Conservation (phyloP, 2,797 vertebrate genomes). For the Ptychadena robeensis region DNA sequence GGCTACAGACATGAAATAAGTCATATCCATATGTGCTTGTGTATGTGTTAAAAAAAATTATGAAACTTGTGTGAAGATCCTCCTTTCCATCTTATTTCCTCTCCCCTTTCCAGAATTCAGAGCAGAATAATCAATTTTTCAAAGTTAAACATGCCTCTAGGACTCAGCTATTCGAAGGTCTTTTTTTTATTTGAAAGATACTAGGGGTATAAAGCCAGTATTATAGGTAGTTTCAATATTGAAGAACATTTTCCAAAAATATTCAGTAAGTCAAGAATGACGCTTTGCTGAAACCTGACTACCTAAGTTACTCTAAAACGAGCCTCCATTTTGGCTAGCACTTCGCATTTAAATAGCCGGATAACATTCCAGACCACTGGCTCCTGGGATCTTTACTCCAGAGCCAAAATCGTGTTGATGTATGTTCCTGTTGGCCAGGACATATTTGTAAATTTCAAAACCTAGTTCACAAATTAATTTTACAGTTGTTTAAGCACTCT, state of each 20-base stretch:
- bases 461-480: background rate
- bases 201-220: background rate
- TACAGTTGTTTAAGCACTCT: conserved; percentile 36
- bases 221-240: background rate
- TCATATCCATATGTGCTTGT: background rate
- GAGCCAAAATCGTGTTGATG: conserved; percentile 41
- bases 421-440: conserved; percentile 17
- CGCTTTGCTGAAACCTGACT: background rate
- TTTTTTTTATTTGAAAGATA: background rate
- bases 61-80: background rate
- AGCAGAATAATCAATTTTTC: background rate
- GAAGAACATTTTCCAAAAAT: background rate
- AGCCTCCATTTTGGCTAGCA: conserved; percentile 47
- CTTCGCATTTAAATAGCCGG: conserved; percentile 16
- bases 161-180: background rate
- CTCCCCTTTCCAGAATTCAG: background rate
- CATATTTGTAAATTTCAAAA: conserved; percentile 33
- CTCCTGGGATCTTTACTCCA: conserved; percentile 47
- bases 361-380: conserved; percentile 52
- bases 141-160: background rate
- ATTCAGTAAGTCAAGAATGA: background rate
- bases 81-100: background rate
- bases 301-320: conserved; percentile 1
- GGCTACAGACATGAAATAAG: background rate
- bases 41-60: background rate